phyloP scores from a whole-genome alignment of 2,113 vertebrate species.

The Anhinga rufa region DNA sequence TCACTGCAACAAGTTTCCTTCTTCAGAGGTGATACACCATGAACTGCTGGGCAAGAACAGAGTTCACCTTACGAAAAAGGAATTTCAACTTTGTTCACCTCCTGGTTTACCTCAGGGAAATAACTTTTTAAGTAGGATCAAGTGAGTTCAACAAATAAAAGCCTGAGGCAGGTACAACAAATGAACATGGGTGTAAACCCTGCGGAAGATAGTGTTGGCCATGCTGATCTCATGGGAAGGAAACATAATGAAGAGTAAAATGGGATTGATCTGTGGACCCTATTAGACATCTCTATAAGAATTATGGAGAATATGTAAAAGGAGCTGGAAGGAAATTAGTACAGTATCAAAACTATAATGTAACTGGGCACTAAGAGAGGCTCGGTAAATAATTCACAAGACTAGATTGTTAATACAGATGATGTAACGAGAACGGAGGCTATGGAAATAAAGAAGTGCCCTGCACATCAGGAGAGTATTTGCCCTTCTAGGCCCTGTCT shows the following conservation, averaged over 20 bases:
- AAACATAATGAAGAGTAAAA: background rate
- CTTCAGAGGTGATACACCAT: background rate
- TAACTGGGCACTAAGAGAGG: background rate
- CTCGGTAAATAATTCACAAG: background rate
- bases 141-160: background rate
- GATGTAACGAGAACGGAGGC: background rate
- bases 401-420: background rate
- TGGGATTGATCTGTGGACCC: background rate
- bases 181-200: background rate
- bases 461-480: background rate
- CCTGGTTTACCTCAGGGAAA: background rate
- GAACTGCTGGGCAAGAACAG: background rate
- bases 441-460: background rate
- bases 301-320: background rate
- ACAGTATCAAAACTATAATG: background rate
- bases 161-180: background rate
- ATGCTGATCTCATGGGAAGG: background rate
- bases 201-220: background rate
- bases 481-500: background rate
- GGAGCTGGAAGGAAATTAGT: background rate
- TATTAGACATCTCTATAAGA: no score
- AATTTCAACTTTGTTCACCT: background rate
- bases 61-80: background rate
- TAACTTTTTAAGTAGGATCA: background rate
- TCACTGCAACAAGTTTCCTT: background rate